A percentile compares a stretch with the other conserved stretches of the same genome.
phyloP scores from a whole-genome alignment of 2,113 vertebrate species.

The Cacatua alba region DNA sequence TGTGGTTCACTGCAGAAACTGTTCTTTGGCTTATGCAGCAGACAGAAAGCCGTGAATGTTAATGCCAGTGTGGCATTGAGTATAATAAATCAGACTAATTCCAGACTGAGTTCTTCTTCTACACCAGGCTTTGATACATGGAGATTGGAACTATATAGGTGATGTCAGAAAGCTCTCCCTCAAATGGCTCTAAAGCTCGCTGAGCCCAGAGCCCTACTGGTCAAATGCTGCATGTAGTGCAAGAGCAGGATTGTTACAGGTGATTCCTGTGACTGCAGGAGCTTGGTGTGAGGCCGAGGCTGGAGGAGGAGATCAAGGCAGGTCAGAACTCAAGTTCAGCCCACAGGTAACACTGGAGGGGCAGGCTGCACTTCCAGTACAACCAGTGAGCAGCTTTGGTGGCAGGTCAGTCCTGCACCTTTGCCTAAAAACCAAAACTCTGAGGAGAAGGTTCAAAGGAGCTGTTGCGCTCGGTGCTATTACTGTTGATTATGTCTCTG shows the following conservation, averaged over 20 bases:
- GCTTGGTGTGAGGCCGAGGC: background rate
- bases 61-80: background rate
- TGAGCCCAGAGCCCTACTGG: background rate
- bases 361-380: background rate
- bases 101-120: background rate
- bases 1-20: background rate
- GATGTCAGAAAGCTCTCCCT: background rate
- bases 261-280: background rate
- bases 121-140: background rate
- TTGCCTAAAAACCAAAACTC: background rate
- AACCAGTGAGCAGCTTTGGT: background rate
- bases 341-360: background rate
- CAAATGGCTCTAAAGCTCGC: background rate
- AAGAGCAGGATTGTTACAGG: background rate
- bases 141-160: background rate
- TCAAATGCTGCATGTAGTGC: fast-evolving
- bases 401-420: background rate
- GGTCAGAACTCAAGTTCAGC: background rate
- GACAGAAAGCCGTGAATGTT: background rate
- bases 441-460: background rate
- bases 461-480: background rate
- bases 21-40: background rate
- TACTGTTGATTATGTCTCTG: background rate
- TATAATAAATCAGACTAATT: background rate
- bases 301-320: background rate